phyloP scores from a whole-genome alignment of 2,888 invertebrate species.

The Aspidiotus rigidus region DNA sequence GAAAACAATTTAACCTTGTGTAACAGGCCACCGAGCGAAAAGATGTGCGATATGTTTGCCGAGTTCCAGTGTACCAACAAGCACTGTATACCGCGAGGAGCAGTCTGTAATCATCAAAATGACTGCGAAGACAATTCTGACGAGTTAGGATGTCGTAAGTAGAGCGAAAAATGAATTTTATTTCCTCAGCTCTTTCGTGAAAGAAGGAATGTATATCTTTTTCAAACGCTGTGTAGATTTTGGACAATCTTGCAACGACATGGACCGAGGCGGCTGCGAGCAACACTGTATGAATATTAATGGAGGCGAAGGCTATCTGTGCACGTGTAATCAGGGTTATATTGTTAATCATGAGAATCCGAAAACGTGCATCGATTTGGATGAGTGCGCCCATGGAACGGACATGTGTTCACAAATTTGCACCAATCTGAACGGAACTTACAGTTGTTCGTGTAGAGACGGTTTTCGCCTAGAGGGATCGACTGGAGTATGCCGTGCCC shows the following conservation, averaged over 20 bases:
- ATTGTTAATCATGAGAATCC: conserved; percentile 68
- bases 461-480: conserved; percentile 68
- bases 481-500: conserved; percentile 73
- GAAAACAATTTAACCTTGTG: conserved; percentile 91
- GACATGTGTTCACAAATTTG: conserved; percentile 92
- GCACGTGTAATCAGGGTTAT: conserved; percentile 79
- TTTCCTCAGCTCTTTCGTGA: not conserved
- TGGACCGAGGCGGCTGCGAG: conserved; percentile 71
- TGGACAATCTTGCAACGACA: conserved; percentile 44
- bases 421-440: conserved; percentile 81
- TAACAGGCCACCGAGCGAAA: conserved; percentile 49
- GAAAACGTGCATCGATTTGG: conserved; percentile 72
- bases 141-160: conserved; percentile 76
- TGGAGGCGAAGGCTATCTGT: conserved; percentile 72
- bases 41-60: conserved; percentile 63
- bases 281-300: conserved; percentile 80
- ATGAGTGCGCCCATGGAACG: conserved; percentile 73
- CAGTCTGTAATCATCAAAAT: conserved; percentile 79
- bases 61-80: conserved; percentile 85
- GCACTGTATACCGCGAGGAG: conserved; percentile 66
- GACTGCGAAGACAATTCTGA: conserved; percentile 87
- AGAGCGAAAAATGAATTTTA: not conserved
- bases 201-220: not conserved
- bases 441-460: conserved; percentile 73
- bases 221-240: conserved; percentile 42